These are phyloP conservation scores for Oryzias celebensis DNA, from an alignment of 2,113 vertebrate species.

Conservation along the genomic window DNA sequence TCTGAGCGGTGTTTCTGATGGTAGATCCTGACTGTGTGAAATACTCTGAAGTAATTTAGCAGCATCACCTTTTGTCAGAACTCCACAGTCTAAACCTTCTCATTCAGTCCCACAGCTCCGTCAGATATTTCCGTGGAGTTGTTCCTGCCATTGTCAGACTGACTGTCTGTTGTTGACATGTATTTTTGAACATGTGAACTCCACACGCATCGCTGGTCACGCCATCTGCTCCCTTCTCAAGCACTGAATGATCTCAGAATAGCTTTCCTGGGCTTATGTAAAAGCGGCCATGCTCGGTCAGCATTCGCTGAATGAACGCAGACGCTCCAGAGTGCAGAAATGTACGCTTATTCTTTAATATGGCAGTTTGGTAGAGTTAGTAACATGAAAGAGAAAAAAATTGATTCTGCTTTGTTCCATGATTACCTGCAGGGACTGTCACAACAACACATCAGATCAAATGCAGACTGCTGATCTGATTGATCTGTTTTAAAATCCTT, in stretches of 20 bases:
- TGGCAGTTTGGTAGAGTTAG: too few species aligned
- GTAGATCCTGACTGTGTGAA: too few species aligned
- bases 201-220: constrained; percentile 44
- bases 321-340: too few species aligned
- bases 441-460: too few species aligned
- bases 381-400: too few species aligned
- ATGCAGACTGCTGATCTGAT: too few species aligned
- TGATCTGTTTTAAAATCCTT: too few species aligned
- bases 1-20: too few species aligned
- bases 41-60: background rate
- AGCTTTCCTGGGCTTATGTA: constrained; percentile 49
- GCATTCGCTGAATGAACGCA: background rate
- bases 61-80: constrained; percentile 19
- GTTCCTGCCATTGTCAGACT: background rate
- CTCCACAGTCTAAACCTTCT: background rate
- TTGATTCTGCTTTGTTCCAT: too few species aligned
- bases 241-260: constrained; percentile 44
- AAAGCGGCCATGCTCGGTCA: constrained; percentile 57
- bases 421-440: too few species aligned
- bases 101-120: background rate
- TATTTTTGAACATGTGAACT: constrained; percentile 46
- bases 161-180: constrained; percentile 5
- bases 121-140: constrained; percentile 1
- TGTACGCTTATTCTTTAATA: too few species aligned
- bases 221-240: constrained; percentile 70